These are phyloP conservation scores for Yponomeuta plumbellus DNA, from an alignment of 2,888 invertebrate genomes.

Conservation along the genomic window DNA sequence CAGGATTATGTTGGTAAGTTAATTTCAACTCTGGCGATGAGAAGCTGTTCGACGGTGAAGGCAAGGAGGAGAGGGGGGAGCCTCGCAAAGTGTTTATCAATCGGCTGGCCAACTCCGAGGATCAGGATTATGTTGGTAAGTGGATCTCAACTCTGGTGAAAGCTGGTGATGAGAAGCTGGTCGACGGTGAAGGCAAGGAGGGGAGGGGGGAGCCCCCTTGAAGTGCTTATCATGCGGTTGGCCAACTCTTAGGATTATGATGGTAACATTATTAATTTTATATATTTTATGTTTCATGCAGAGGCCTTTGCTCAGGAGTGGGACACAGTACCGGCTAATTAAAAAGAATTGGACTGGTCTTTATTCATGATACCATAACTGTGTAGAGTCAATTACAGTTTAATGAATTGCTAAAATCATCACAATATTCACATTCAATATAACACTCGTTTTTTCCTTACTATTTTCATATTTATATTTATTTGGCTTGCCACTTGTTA, in stretches of 20 bases:
- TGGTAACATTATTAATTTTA: constrained; percentile 41
- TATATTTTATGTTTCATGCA: too few relatives aligned
- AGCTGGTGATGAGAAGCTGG: constrained; percentile 35
- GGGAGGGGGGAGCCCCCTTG: constrained; percentile 41
- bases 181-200: constrained; percentile 37
- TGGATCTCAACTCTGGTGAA: constrained; percentile 32
- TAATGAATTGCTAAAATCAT: too few relatives aligned
- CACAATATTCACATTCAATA: too few relatives aligned
- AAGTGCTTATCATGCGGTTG: constrained; percentile 63
- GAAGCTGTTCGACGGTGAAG: constrained; percentile 33
- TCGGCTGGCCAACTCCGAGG: constrained; percentile 56
- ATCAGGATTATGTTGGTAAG: constrained; percentile 66
- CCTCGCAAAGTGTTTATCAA: constrained; percentile 59
- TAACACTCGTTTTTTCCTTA: too few relatives aligned
- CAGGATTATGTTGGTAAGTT: constrained; percentile 65
- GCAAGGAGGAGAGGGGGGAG: constrained; percentile 37
- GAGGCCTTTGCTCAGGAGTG: too few relatives aligned
- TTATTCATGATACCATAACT: too few relatives aligned
- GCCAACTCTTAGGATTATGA: constrained; percentile 60
- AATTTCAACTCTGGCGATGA: constrained; percentile 36
- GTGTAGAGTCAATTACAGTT: not conserved
- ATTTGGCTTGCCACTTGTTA: too few relatives aligned
- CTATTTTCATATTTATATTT: too few relatives aligned
- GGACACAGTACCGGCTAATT: too few relatives aligned
- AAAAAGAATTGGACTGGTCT: too few relatives aligned